Conservation (phyloP, 1,140 invertebrate species). For the Tetramorium simillimum region DNA sequence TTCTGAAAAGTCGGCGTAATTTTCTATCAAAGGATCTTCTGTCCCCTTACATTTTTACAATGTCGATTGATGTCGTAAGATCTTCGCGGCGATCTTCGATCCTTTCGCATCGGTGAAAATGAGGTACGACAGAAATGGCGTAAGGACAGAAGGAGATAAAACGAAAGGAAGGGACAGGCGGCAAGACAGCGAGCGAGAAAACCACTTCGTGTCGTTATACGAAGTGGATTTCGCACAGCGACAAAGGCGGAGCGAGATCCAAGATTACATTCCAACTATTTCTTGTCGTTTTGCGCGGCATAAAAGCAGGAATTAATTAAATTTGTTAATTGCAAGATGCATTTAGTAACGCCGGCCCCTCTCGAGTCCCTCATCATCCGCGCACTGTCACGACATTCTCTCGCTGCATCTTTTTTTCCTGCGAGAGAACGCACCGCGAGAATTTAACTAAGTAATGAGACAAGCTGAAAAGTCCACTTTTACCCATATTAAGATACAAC, state of each 20-base stretch:
- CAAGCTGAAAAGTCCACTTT: slow-evolving; percentile 57
- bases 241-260: slow-evolving; percentile 67
- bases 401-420: slow-evolving; percentile 50
- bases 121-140: slow-evolving; percentile 43
- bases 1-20: neutral
- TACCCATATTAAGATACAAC: neutral
- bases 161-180: neutral
- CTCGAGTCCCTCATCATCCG: slow-evolving; percentile 48
- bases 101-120: slow-evolving; percentile 22
- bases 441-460: slow-evolving; percentile 63
- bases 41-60: neutral
- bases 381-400: neutral
- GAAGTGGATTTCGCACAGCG: slow-evolving; percentile 70
- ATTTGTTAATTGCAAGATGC: slow-evolving; percentile 84
- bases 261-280: slow-evolving; percentile 80
- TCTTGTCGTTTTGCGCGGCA: slow-evolving; percentile 75
- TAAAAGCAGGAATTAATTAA: slow-evolving; percentile 83
- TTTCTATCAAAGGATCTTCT: neutral
- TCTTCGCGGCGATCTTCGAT: slow-evolving; percentile 51
- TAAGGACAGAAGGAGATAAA: slow-evolving; percentile 51
- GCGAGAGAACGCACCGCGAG: slow-evolving; percentile 29
- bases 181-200: slow-evolving; percentile 20
- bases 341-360: slow-evolving; percentile 74
- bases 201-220: slow-evolving; percentile 67
- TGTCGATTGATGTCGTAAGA: slow-evolving; percentile 55